A percentile compares a stretch with the other conserved stretches of the same genome.
These are phyloP conservation scores for Chamaetylas fuelleborni DNA, from an alignment of 2,113 vertebrate genomes.

Conservation along the genomic window DNA sequence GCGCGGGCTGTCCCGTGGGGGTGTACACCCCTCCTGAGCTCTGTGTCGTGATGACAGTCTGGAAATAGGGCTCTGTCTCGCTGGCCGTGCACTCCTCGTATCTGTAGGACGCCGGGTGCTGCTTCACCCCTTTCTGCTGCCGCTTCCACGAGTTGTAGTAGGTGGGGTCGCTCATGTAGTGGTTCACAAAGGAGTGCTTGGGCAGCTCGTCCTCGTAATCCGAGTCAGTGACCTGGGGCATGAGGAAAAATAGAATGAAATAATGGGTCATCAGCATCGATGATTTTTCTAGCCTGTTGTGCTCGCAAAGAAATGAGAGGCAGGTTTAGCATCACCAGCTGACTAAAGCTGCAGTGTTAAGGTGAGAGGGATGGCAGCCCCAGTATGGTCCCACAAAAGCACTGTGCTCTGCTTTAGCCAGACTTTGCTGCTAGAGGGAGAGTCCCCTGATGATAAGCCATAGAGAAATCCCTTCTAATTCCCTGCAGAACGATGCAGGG, in stretches of 20 bases:
- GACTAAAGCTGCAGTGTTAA: not conserved
- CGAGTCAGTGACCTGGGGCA: conserved; percentile 84
- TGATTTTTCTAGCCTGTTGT: not conserved
- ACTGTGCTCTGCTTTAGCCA: not conserved
- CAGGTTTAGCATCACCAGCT: not conserved
- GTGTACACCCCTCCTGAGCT: conserved; percentile 91
- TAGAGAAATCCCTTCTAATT: not conserved
- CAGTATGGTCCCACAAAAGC: not conserved
- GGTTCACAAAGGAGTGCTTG: conserved; percentile 97
- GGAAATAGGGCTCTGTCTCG: conserved; percentile 85
- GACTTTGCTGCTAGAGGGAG: not conserved
- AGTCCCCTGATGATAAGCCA: not conserved
- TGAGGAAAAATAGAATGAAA: not conserved
- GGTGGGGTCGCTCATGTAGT: conserved; percentile 97
- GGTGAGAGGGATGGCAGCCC: not conserved
- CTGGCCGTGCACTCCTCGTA: conserved; percentile 85
- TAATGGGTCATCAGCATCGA: not conserved
- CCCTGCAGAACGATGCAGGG: not conserved
- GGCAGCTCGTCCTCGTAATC: conserved; percentile 90
- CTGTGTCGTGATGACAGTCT: conserved; percentile 94
- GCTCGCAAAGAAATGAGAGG: not conserved
- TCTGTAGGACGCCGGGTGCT: conserved; percentile 75
- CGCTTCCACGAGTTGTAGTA: conserved; percentile 97
- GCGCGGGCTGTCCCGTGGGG: conserved; percentile 82
- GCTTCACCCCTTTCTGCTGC: conserved; percentile 84